Evolutionary conservation across 2,113 vertebrate species (phyloP).

Genomic region (Mugil cephalus): DNA sequence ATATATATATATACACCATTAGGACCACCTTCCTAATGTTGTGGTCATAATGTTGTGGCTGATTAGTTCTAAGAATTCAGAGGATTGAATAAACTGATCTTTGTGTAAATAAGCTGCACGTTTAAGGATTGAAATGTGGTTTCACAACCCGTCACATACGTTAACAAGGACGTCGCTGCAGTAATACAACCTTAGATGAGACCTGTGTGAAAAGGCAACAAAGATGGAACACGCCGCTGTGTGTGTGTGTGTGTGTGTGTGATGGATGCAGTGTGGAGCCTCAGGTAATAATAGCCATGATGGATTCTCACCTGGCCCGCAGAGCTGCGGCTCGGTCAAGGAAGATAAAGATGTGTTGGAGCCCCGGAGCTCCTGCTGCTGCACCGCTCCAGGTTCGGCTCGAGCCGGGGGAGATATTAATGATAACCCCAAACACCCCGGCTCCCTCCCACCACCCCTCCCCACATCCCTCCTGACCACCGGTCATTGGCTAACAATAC

Average conservation of each 20-base stretch:
- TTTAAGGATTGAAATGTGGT: no score
- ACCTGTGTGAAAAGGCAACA: conserved; percentile 8
- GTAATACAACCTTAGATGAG: neutral
- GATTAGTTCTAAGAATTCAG: no score
- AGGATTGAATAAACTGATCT: no score
- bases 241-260: conserved; percentile 29
- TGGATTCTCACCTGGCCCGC: conserved; percentile 62
- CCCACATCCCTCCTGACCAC: neutral
- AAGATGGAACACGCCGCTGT: conserved; percentile 10
- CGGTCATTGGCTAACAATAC: conserved; percentile 44
- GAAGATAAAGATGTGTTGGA: conserved; percentile 57
- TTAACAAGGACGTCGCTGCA: neutral
- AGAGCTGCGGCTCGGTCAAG: conserved; percentile 25
- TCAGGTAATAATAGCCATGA: conserved; percentile 67
- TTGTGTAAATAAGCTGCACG: no score
- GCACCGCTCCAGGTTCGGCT: neutral
- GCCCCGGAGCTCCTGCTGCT: neutral
- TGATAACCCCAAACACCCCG: conserved; percentile 19
- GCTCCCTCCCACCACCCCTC: neutral
- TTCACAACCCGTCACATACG: neutral
- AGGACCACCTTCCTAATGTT: no score
- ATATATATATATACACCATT: no score
- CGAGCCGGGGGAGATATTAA: conserved; percentile 41
- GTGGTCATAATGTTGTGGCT: no score
- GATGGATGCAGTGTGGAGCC: conserved; percentile 51